Base-by-base conservation (phyloP, 2,113 vertebrate species). In the Bubo blakistoni region DNA sequence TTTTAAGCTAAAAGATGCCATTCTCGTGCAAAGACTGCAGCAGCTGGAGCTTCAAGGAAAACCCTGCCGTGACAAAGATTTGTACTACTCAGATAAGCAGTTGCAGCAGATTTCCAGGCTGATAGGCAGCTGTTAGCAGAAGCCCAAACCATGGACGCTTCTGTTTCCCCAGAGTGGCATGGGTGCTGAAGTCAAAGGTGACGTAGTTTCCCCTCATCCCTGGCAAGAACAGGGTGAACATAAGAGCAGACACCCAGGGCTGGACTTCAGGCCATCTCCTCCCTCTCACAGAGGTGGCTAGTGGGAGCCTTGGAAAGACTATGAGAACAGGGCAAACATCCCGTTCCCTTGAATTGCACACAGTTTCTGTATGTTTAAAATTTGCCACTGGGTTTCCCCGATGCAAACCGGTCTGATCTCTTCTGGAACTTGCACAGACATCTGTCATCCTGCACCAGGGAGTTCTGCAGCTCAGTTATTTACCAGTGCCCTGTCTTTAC, bases 11-110 rank as follows among this genome's bases (percentile, higher is more conserved):
- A 16, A n/a, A 59, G 38, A 14, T 66, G 63, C 47, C 46, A 70
- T 32, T 96, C 76, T 97, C 91, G 5, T 97, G 97, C 96, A 69
- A 96, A 96, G 92, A 4, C 87, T 87, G 89, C 86, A 81, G 72
- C 49, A 67, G 78, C 49, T 67, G 93, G 84, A 91, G 96, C 87
- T 79, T 72, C 58, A 6, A 86, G 96, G 90, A 83, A 96, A 95
- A 83, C 42, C 76, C 72, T 95, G 93, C 61, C 83, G 81, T 96
- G 94, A 79, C 54, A 67, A 29, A 88, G 58, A 17, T 55, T 80
- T 47, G 32, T 3, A 5, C 16, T 11, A 11, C 13, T 1, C 87
- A 94, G 95, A 96, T 96, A 93, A 97, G 92, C 90, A 72, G 61
- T 14, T 58, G 79, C 86, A 94, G 67, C 95, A 85, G 95, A 97